Base-by-base conservation (phyloP, 2,113 vertebrate species). In the Dipodomys merriami region DNA sequence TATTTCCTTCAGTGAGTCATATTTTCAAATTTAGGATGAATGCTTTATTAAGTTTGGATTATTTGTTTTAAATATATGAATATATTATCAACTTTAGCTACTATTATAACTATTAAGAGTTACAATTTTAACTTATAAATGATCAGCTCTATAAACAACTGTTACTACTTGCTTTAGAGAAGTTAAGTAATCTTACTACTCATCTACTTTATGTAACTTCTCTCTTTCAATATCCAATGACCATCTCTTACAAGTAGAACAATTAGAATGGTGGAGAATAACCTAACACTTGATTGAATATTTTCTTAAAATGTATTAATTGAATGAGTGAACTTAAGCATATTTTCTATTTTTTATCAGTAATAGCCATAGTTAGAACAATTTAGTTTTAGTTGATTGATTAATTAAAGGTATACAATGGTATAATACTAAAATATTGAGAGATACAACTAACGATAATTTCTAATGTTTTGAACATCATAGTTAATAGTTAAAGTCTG, bases 391-490 rank as follows among this genome's bases (percentile, higher is more conserved):
- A 91, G 49, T 49, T 76, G 35, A 60, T 49, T 76, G 35, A 85
- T 78, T 96, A 35, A 90, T 81, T 84, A 13, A 90, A 62, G 49
- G 53, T 72, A 69, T 16, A 91, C 10, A 93, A 86, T 90, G 27
- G 93, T 57, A 81, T 78, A 44, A 18, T 89, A 91, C 89, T 91
- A 27, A 83, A 88, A 86, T 92, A 78, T 8, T 25, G 57, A 76
- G 83, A 84, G 35, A 89, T 13, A 94, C 33, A 86, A 86, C 30
- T 81, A 27, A 44, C 7, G 72, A 84, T 89, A 73, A 23, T 84
- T 91, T 95, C n/a, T 83, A 79, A 82, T 35, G 33, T 86, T 95
- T 95, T 86, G 19, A 85, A 86, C 77, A 93, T 46, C 11, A 71
- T 68, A 83, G 33, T 83, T 44, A 83, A n/a, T 94, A 94, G 91